Conservation (phyloP, 2,113 vertebrate genomes). For the Ailurus styani region DNA sequence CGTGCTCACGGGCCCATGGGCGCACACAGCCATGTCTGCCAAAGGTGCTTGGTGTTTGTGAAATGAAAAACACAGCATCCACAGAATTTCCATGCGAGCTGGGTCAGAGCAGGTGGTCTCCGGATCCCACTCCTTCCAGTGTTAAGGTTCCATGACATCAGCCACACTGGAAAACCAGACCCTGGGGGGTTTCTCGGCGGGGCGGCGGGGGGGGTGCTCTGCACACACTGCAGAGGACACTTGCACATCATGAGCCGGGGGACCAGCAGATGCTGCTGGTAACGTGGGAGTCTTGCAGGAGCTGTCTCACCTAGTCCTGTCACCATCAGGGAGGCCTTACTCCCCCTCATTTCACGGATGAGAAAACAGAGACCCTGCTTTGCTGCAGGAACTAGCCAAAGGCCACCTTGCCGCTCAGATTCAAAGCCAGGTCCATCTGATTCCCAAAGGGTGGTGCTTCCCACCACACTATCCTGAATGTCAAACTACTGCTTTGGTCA, state of each 20-base stretch:
- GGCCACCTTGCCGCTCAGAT: neutral
- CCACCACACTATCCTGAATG: neutral
- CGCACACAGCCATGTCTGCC: neutral
- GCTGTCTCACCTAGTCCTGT: neutral
- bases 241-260: neutral
- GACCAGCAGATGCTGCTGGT: neutral
- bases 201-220: no score
- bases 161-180: no score
- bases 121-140: neutral
- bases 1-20: fast-evolving
- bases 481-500: neutral
- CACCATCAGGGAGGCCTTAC: neutral
- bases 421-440: neutral
- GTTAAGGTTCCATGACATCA: neutral
- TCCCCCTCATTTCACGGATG: neutral
- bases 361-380: neutral
- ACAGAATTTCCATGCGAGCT: neutral
- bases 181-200: no score
- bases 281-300: neutral
- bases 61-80: neutral
- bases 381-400: no score
- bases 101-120: neutral
- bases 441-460: neutral
- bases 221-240: neutral
- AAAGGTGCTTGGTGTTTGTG: neutral